These are phyloP conservation scores for Calvadosia cruxmelitensis DNA, from an alignment of 30 jellyfish, hydroid and myxozoan genomes.

Conservation along the genomic window DNA sequence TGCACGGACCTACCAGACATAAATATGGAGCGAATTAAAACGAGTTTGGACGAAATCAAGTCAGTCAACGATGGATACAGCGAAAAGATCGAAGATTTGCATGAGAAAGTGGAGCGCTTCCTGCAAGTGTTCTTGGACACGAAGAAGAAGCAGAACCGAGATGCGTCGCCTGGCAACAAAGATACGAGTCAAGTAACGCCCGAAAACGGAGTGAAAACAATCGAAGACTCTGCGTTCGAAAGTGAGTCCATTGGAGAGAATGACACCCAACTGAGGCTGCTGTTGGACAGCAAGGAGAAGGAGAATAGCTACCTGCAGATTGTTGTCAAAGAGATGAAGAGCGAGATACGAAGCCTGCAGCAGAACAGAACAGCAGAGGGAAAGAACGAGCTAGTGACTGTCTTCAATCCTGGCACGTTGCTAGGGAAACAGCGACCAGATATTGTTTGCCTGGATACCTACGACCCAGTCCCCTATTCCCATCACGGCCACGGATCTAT, in stretches of 20 bases:
- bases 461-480: background rate
- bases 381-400: background rate
- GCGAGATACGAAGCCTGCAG: constrained; percentile 58
- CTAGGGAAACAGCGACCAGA: background rate
- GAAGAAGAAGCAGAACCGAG: constrained; percentile 5
- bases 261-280: constrained; percentile 6
- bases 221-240: background rate
- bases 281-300: constrained; percentile 47
- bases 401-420: background rate
- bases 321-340: constrained; percentile 65
- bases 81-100: background rate
- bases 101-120: background rate
- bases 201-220: background rate
- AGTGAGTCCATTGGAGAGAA: background rate
- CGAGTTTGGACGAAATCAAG: background rate
- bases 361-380: constrained; percentile 31
- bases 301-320: constrained; percentile 54
- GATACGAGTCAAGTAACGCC: background rate
- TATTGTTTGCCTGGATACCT: background rate
- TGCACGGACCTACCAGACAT: background rate
- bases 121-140: background rate
- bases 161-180: constrained; percentile 4
- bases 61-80: background rate
- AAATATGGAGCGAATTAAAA: background rate
- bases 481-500: too few species aligned